Evolutionary conservation across 2,888 invertebrate genomes (phyloP), one percentile per base, ranked within the genome.

Genomic region (Spodoptera littoralis): DNA sequence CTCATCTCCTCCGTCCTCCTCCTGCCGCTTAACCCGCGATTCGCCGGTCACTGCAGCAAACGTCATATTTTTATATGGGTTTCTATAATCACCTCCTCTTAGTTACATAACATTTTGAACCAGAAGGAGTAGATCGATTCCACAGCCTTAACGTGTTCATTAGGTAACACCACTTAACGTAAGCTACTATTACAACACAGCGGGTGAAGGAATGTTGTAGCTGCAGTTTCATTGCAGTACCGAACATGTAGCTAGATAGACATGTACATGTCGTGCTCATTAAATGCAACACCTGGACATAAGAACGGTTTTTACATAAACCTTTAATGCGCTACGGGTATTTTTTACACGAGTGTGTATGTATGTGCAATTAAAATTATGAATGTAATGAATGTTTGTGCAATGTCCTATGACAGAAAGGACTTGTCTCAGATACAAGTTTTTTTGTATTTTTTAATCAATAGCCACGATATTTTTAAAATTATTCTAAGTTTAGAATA

Each of bases 1-100:
- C 3, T 96, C 96, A n/a, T 93, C 94, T 62, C 87, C 92, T n/a
- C 93, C 93, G 36, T 97, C 97, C 0, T 96, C 95, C 36, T 97
- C 96, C 91, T 98, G 98, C 48, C 96, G 95, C 82, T 95, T 96
- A 60, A 95, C 94, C 77, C 96, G 91, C 55, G 84, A 78, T 65
- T 90, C 90, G 70, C 95, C 94, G 77, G 91, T 92, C 61, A 91
- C 96, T 79, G 61, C 30, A 72, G 22, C 13, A 73, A 72, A 60
- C 24, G 8, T 66, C 3, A 45, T 49, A 36, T 36, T 49, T 13
- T 52, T 48, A 43, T 36, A 57, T 41, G 5, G 51, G 9, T 24
- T 60, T 49, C 57, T 46, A 43, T 59, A 50, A 51, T 36, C 36
- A 36, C 36, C 18, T n/a, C 59, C 51, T 45, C 11, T 18, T 11